A percentile compares a stretch with the other conserved stretches of the same genome.
These are phyloP conservation scores for Nilaparvata lugens DNA, from an alignment of 1,140 invertebrate species.

Conservation along the genomic window DNA sequence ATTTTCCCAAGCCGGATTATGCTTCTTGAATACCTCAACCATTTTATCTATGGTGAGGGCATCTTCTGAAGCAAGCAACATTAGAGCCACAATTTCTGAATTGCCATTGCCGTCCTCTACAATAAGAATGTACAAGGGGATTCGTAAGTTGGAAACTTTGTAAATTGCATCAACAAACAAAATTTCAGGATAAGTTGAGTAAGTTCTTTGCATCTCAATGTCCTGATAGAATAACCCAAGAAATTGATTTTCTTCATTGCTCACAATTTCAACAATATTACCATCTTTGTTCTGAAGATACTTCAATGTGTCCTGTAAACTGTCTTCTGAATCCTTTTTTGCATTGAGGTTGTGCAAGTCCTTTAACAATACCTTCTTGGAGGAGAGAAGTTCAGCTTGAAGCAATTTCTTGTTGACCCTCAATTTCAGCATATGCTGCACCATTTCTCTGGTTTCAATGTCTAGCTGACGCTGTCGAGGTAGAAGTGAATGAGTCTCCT, in stretches of 20 bases:
- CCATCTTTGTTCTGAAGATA: neutral
- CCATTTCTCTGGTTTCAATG: neutral
- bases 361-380: neutral
- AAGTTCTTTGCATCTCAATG: neutral
- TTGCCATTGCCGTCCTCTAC: constrained; percentile 1
- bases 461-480: neutral
- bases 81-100: neutral
- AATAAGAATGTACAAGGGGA: neutral
- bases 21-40: constrained; percentile 1
- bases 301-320: neutral
- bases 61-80: no score
- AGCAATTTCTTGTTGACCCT: neutral
- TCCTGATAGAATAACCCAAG: constrained; percentile 2
- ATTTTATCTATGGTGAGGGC: neutral
- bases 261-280: constrained; percentile 1
- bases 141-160: neutral
- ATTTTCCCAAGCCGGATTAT: neutral
- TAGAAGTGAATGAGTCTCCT: constrained; percentile 6
- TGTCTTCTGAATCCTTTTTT: neutral
- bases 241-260: neutral
- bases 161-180: constrained; percentile 5
- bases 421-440: constrained; percentile 2
- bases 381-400: neutral
- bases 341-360: neutral
- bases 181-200: neutral